Evolutionary conservation across 2,797 vertebrate genomes (phyloP).

Genomic region (Xenopus petersii): DNA sequence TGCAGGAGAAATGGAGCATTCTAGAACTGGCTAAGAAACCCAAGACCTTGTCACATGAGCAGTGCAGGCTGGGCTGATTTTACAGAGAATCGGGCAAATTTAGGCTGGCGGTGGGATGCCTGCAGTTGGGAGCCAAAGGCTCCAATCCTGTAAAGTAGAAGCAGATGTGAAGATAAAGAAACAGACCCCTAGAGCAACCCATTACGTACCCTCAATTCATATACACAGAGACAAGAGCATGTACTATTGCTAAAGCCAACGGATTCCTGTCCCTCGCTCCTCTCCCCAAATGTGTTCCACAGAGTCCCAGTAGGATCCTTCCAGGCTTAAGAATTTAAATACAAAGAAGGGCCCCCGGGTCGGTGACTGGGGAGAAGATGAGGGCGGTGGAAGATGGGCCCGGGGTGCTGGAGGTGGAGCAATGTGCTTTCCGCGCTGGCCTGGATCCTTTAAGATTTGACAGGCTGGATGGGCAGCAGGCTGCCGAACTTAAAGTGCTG

Average conservation of each 20-base stretch:
- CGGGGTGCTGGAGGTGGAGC: conserved; percentile 51
- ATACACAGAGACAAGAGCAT: background rate
- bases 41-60: too few species aligned
- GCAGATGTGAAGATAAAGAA: background rate
- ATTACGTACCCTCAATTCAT: background rate
- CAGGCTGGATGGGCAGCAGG: conserved; percentile 90
- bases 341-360: background rate
- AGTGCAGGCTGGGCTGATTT: too few species aligned
- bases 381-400: conserved; percentile 23
- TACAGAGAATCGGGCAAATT: too few species aligned
- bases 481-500: conserved; percentile 98
- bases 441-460: conserved; percentile 70
- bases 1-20: too few species aligned
- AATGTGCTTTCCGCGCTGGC: background rate
- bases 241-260: conserved; percentile 3
- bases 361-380: conserved; percentile 29
- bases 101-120: too few species aligned
- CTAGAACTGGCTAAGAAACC: too few species aligned
- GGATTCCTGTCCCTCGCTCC: background rate
- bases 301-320: background rate
- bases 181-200: background rate
- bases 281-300: conserved; percentile 24
- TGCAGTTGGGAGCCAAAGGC: too few species aligned
- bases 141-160: background rate
- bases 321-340: conserved; percentile 45